Evolutionary conservation across 1,140 invertebrate species (phyloP).

Genomic region (Hypsibius dujardini): DNA sequence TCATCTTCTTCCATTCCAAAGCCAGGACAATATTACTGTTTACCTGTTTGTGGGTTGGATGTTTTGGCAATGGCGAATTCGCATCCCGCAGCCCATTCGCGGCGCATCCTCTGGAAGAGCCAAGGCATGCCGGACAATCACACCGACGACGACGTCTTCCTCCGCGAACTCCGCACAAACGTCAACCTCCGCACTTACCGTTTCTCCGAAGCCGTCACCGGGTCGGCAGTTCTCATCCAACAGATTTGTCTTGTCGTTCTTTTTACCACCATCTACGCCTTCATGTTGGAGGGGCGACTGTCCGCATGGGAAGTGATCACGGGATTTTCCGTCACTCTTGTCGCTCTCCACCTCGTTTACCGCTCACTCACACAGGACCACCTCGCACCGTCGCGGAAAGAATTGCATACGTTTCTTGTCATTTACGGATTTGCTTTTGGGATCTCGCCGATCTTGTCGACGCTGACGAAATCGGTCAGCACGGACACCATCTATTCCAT

Average conservation of each 20-base stretch:
- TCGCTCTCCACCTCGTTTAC: conserved; percentile 25
- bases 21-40: too few species aligned
- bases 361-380: conserved; percentile 21
- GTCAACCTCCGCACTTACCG: conserved; percentile 52
- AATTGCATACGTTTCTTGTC: conserved; percentile 15
- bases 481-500: conserved; percentile 90
- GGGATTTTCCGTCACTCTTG: conserved; percentile 37
- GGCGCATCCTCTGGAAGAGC: conserved; percentile 18
- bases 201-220: conserved; percentile 47
- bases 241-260: conserved; percentile 54
- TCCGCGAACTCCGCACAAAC: conserved; percentile 22
- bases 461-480: conserved; percentile 79
- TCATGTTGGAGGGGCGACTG: conserved; percentile 48
- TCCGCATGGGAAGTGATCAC: conserved; percentile 44
- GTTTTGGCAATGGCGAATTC: too few species aligned
- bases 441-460: conserved; percentile 75
- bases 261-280: conserved; percentile 54
- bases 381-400: conserved; percentile 10
- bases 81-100: conserved; percentile 19
- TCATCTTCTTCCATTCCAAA: too few species aligned
- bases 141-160: conserved; percentile 19
- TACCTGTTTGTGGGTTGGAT: too few species aligned
- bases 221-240: conserved; percentile 50
- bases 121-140: conserved; percentile 18
- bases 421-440: conserved; percentile 52